Percentiles rank a stretch among this genome's conserved stretches.
Evolutionary conservation across 2,888 invertebrate genomes (phyloP).

Genomic region (Ypsolopha scabrella): DNA sequence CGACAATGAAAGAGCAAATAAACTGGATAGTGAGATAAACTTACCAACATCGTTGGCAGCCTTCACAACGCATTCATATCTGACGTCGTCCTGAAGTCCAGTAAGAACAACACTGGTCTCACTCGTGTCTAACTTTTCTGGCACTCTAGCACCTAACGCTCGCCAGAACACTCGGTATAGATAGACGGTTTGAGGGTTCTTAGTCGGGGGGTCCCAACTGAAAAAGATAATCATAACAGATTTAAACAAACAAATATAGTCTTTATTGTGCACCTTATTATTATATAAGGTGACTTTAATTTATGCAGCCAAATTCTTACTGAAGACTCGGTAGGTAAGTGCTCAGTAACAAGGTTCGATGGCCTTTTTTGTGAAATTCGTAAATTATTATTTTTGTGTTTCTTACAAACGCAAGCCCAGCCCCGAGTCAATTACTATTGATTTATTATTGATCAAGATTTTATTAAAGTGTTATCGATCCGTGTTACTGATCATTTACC

Average conservation of each 20-base stretch:
- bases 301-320: too few relatives aligned
- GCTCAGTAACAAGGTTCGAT: too few relatives aligned
- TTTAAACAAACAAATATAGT: not conserved
- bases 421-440: too few relatives aligned
- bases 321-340: too few relatives aligned
- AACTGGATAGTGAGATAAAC: slow-evolving; percentile 19
- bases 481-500: too few relatives aligned
- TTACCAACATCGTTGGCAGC: slow-evolving; percentile 81
- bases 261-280: too few relatives aligned
- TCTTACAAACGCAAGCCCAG: too few relatives aligned
- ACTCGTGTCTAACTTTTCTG: slow-evolving; percentile 78
- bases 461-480: too few relatives aligned
- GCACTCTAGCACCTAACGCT: slow-evolving; percentile 73
- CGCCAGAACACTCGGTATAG: slow-evolving; percentile 88
- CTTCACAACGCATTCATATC: slow-evolving; percentile 85
- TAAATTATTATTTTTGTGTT: too few relatives aligned
- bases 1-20: not conserved
- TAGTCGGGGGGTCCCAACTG: slow-evolving; percentile 84
- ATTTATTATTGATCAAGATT: too few relatives aligned
- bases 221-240: not conserved
- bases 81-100: slow-evolving; percentile 78
- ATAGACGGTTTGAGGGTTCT: slow-evolving; percentile 86
- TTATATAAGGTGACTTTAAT: too few relatives aligned
- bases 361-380: too few relatives aligned
- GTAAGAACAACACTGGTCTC: slow-evolving; percentile 77